Evolutionary conservation across 2,797 vertebrate species (phyloP).

Genomic region (Epinephelus coioides): DNA sequence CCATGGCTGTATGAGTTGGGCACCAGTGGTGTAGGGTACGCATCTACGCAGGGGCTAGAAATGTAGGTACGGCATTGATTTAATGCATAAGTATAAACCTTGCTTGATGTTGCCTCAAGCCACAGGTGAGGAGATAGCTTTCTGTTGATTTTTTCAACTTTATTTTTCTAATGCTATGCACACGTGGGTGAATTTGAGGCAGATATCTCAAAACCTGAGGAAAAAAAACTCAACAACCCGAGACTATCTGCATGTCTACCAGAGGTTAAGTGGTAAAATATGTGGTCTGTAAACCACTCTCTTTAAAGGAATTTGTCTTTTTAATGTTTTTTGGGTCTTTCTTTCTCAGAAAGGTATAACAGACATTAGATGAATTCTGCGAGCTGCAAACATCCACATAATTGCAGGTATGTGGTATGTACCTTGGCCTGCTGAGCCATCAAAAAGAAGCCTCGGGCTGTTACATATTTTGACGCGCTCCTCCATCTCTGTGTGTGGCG

Average conservation of each 20-base stretch:
- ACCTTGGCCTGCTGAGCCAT: constrained; percentile 56
- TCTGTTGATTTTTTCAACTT: neutral
- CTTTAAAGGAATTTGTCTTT: neutral
- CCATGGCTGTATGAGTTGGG: too few relatives aligned
- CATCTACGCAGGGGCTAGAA: too few relatives aligned
- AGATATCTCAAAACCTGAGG: neutral
- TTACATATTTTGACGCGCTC: constrained; percentile 63
- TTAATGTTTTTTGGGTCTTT: neutral
- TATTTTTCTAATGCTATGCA: neutral
- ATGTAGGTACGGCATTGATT: too few relatives aligned
- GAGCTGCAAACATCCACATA: constrained; percentile 51
- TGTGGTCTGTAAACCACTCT: neutral
- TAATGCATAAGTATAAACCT: too few relatives aligned
- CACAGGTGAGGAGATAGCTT: neutral
- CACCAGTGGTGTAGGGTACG: too few relatives aligned
- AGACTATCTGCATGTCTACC: neutral
- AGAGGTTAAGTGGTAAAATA: constrained; percentile 13
- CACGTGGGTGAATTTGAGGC: neutral
- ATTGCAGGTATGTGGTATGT: constrained; percentile 57
- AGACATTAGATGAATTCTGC: constrained; percentile 29
- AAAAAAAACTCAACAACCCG: neutral
- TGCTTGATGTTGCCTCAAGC: too few relatives aligned
- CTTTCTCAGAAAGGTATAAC: constrained; percentile 16
- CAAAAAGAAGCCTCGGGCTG: constrained; percentile 63
- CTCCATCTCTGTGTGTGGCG: constrained; percentile 55